phyloP scores from a whole-genome alignment of 2,113 vertebrate genomes.

The Eulemur rufifrons region DNA sequence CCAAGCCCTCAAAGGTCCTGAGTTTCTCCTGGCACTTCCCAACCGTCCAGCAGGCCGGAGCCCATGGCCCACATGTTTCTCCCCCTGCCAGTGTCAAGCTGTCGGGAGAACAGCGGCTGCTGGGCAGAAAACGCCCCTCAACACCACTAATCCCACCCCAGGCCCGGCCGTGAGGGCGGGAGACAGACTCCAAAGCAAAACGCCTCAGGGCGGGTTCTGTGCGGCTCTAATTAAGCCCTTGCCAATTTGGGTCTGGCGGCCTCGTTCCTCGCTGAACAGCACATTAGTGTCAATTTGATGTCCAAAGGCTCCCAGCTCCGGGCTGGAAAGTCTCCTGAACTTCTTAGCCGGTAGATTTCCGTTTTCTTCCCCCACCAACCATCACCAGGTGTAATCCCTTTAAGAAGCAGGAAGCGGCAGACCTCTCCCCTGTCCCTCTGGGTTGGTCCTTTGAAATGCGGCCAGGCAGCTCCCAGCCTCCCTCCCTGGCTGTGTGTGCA shows the following conservation, averaged over 20 bases:
- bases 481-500: background rate
- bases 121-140: background rate
- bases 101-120: slow-evolving; percentile 52
- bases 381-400: slow-evolving; percentile 73
- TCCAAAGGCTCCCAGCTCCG: slow-evolving; percentile 75
- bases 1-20: background rate
- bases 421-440: slow-evolving; percentile 64
- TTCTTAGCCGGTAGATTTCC: slow-evolving; percentile 61
- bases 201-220: slow-evolving; percentile 80
- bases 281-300: slow-evolving; percentile 78
- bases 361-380: slow-evolving; percentile 43
- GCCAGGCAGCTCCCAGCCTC: background rate
- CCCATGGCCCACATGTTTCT: background rate
- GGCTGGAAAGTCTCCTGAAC: slow-evolving; percentile 76
- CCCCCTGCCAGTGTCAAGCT: background rate
- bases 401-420: slow-evolving; percentile 72
- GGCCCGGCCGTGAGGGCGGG: slow-evolving; percentile 60
- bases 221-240: slow-evolving; percentile 85
- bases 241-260: slow-evolving; percentile 78
- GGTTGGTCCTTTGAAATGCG: slow-evolving; percentile 79
- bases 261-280: slow-evolving; percentile 74
- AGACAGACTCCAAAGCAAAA: slow-evolving; percentile 75
- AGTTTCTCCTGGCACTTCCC: background rate
- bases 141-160: slow-evolving; percentile 70
- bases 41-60: no score